Evolutionary conservation across 1,140 invertebrate species (phyloP).

Genomic region (Watersipora subatra): DNA sequence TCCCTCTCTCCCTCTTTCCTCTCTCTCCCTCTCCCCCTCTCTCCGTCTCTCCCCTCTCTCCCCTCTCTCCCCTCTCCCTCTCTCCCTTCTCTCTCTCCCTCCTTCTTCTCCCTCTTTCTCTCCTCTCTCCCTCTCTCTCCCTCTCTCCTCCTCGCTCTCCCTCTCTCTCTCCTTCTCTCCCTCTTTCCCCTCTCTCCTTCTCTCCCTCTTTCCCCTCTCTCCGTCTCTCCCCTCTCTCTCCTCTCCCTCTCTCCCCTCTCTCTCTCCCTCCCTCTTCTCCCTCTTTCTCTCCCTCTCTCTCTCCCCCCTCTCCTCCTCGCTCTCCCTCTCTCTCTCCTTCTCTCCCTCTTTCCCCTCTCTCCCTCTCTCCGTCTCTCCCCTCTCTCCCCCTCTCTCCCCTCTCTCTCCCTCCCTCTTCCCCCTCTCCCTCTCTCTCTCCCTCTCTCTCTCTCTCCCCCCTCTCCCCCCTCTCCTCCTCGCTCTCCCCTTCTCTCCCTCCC

Average conservation of each 20-base stretch:
- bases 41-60: neutral
- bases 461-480: neutral
- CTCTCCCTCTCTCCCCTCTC: neutral
- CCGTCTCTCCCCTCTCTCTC: neutral
- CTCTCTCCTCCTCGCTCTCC: too few relatives aligned
- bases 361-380: constrained; percentile 5
- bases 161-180: neutral
- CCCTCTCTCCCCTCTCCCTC: neutral
- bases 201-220: neutral
- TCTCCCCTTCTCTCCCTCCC: too few relatives aligned
- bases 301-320: neutral
- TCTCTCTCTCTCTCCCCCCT: neutral
- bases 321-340: neutral
- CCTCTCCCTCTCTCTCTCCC: neutral
- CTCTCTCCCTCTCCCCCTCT: neutral
- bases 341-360: neutral
- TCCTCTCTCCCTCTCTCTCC: neutral
- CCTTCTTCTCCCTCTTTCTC: neutral
- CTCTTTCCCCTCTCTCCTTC: neutral
- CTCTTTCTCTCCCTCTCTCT: neutral
- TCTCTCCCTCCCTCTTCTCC: neutral
- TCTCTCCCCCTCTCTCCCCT: too few relatives aligned
- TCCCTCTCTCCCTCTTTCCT: neutral
- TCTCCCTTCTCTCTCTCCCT: neutral
- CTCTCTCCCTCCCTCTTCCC: too few relatives aligned